Evolutionary conservation across 2,888 invertebrate species (phyloP).

Genomic region (Torymus tubicola): DNA sequence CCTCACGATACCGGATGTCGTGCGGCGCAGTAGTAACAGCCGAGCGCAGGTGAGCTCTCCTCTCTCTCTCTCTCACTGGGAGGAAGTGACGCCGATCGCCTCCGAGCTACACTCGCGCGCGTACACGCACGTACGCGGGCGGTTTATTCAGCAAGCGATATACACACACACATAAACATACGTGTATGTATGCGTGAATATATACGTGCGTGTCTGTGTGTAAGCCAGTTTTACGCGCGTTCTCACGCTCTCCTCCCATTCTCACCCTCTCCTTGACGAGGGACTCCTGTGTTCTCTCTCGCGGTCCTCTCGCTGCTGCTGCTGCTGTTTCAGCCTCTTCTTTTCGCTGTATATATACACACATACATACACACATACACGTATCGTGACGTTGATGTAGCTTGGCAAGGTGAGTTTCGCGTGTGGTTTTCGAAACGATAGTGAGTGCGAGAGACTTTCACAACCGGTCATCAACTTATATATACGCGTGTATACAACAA

Average conservation of each 20-base stretch:
- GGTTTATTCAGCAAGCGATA: conserved; percentile 11
- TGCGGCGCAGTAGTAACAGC: conserved; percentile 17
- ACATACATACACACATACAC: background rate
- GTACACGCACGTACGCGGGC: conserved; percentile 4
- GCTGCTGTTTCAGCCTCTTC: conserved; percentile 25
- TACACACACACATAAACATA: too few relatives aligned
- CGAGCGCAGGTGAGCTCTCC: conserved; percentile 51
- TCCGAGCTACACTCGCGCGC: background rate
- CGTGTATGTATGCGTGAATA: background rate
- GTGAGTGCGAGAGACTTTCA: too few relatives aligned
- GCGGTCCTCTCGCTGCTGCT: conserved; percentile 18
- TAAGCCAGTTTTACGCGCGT: conserved; percentile 64
- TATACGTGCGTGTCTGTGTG: conserved; percentile 60
- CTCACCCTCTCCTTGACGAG: conserved; percentile 45
- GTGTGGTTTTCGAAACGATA: too few relatives aligned
- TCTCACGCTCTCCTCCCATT: conserved; percentile 71
- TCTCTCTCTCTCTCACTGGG: conserved; percentile 53
- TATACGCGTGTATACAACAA: too few relatives aligned
- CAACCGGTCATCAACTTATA: too few relatives aligned
- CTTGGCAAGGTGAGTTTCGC: too few relatives aligned
- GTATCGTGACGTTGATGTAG: too few relatives aligned
- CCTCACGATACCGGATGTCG: conserved; percentile 54
- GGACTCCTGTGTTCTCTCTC: conserved; percentile 37
- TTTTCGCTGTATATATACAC: background rate
- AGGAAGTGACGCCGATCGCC: conserved; percentile 23